These are phyloP conservation scores for Isotomurus palustris DNA, from an alignment of 2,888 invertebrate genomes.

Conservation along the genomic window DNA sequence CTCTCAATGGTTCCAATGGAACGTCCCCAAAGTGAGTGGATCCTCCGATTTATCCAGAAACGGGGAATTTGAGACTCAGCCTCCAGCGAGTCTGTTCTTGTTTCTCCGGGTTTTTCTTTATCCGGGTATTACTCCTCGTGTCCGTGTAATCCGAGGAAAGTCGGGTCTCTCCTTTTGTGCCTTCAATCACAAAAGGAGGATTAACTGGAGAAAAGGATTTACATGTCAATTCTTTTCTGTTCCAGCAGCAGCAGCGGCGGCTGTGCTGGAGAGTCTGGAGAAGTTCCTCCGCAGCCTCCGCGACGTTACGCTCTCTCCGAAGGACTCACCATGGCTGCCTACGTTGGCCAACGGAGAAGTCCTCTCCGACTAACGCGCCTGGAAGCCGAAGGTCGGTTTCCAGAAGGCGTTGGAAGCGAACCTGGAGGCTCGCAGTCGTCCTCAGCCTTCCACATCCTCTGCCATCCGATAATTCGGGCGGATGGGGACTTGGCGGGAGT, in stretches of 20 bases:
- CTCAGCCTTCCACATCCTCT: slow-evolving; percentile 47
- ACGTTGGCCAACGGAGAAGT: slow-evolving; percentile 51
- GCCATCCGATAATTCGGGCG: slow-evolving; percentile 61
- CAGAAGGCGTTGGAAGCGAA: slow-evolving; percentile 47
- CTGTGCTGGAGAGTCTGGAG: background rate
- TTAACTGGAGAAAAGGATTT: too few species aligned
- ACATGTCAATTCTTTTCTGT: background rate
- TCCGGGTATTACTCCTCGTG: too few species aligned
- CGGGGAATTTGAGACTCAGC: too few species aligned
- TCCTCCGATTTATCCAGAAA: too few species aligned
- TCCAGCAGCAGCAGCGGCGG: background rate
- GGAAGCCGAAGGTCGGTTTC: slow-evolving; percentile 55
- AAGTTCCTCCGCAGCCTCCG: background rate
- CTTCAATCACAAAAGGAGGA: too few species aligned
- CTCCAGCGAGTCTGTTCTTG: too few species aligned
- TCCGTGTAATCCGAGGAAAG: too few species aligned
- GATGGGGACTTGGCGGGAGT: slow-evolving; percentile 63
- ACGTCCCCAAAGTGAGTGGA: too few species aligned
- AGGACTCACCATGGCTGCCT: slow-evolving; percentile 50
- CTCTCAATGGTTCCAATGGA: background rate
- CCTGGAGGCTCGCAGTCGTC: slow-evolving; percentile 16
- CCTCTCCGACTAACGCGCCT: slow-evolving; percentile 53
- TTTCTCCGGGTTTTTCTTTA: too few species aligned
- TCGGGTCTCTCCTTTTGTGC: too few species aligned
- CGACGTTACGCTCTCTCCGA: slow-evolving; percentile 28